These are phyloP conservation scores for Lagopus muta DNA, from an alignment of 2,113 vertebrate genomes.

Conservation along the genomic window DNA sequence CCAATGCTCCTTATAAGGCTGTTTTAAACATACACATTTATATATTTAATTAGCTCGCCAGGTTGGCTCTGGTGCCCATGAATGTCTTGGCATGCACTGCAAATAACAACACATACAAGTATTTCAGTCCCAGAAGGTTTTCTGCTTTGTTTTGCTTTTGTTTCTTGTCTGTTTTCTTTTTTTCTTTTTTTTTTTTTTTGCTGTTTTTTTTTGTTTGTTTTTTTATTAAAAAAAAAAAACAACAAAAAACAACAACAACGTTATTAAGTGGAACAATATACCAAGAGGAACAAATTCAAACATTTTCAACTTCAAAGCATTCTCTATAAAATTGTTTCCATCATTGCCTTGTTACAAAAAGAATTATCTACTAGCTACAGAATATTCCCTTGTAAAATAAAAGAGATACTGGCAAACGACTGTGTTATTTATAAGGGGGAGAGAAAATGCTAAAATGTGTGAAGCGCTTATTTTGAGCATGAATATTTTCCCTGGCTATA, in stretches of 20 bases:
- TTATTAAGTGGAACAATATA: constrained; percentile 19
- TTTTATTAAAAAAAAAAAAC: neutral
- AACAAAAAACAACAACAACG: neutral
- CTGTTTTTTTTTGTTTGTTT: too few species aligned
- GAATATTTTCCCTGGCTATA: neutral
- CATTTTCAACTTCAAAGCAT: neutral
- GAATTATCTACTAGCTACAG: neutral
- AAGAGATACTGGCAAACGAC: neutral
- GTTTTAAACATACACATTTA: constrained; percentile 85
- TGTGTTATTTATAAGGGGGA: neutral
- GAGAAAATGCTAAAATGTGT: neutral
- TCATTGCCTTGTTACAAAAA: neutral
- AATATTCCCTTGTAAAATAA: neutral
- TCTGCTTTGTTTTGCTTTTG: constrained; percentile 55
- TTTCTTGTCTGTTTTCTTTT: constrained; percentile 19
- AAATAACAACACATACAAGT: constrained; percentile 85
- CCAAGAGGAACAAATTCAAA: neutral
- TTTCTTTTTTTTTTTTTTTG: too few species aligned
- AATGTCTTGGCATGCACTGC: constrained; percentile 86
- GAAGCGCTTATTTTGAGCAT: neutral
- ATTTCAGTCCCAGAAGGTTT: constrained; percentile 79
- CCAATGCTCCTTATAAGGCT: constrained; percentile 83
- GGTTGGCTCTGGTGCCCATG: constrained; percentile 83
- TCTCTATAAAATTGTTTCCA: constrained; percentile 2
- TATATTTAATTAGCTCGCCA: constrained; percentile 83